These are phyloP conservation scores for Clarias macrocephalus DNA, from an alignment of 2,113 vertebrate genomes.

Conservation along the genomic window DNA sequence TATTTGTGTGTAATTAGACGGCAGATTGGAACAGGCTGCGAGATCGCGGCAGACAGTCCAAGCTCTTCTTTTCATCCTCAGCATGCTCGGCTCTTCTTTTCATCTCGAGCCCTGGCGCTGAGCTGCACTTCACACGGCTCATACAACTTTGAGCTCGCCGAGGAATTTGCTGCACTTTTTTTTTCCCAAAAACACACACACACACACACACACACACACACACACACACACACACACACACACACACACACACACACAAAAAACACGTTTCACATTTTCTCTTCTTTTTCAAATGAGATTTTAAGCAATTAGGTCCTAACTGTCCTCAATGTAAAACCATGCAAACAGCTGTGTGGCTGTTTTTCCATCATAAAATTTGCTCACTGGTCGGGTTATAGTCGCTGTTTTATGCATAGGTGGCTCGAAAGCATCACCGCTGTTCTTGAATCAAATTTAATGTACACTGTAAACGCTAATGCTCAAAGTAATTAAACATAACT, in stretches of 20 bases:
- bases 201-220: background rate
- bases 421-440: too few relatives aligned
- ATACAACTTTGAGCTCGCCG: constrained; percentile 43
- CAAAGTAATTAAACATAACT: too few relatives aligned
- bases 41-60: constrained; percentile 30
- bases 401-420: background rate
- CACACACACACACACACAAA: too few relatives aligned
- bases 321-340: background rate
- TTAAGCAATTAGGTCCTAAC: background rate
- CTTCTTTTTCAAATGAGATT: background rate
- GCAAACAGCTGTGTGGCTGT: background rate
- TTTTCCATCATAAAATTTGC: background rate
- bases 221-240: background rate
- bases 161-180: constrained; percentile 42
- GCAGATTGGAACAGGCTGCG: constrained; percentile 45
- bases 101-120: constrained; percentile 34
- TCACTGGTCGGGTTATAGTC: background rate
- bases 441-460: background rate
- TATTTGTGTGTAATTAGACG: constrained; percentile 59
- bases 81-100: constrained; percentile 43
- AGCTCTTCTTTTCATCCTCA: constrained; percentile 50
- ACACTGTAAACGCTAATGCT: too few relatives aligned
- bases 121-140: constrained; percentile 36
- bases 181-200: background rate
- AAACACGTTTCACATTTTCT: background rate